Evolutionary conservation across 1,140 invertebrate genomes (phyloP).

Genomic region (Dreissena polymorpha): DNA sequence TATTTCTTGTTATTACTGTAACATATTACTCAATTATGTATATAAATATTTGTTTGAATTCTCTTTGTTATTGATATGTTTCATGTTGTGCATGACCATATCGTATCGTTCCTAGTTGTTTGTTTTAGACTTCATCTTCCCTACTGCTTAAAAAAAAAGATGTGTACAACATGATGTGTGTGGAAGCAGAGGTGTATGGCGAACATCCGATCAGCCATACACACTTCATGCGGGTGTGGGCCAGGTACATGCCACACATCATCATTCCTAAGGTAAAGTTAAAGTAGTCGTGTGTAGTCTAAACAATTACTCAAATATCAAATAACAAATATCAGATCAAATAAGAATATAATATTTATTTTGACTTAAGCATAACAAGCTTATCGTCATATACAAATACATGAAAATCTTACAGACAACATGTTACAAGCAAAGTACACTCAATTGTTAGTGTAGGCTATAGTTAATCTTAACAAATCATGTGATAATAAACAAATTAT

Average conservation of each 20-base stretch:
- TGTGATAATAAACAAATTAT: too few species aligned
- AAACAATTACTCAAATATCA: not conserved
- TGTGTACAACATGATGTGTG: not conserved
- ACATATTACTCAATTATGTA: too few species aligned
- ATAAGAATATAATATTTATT: not conserved
- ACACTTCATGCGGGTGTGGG: not conserved
- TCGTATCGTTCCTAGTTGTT: too few species aligned
- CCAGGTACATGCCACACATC: not conserved
- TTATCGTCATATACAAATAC: not conserved
- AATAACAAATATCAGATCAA: too few species aligned
- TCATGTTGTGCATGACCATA: too few species aligned
- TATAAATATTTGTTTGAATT: too few species aligned
- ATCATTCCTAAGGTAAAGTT: conserved; percentile 7
- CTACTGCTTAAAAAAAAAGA: not conserved
- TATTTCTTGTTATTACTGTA: too few species aligned
- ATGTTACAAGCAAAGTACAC: not conserved
- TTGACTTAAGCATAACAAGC: conserved; percentile 4
- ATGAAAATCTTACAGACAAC: not conserved
- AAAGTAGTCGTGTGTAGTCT: not conserved
- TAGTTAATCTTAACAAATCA: too few species aligned
- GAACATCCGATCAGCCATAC: not conserved
- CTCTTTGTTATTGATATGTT: too few species aligned
- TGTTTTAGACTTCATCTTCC: not conserved
- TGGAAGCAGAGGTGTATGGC: conserved; percentile 3
- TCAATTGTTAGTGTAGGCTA: not conserved